These are phyloP conservation scores for Campoletis sonorensis DNA, from an alignment of 1,140 invertebrate species.

Conservation along the genomic window DNA sequence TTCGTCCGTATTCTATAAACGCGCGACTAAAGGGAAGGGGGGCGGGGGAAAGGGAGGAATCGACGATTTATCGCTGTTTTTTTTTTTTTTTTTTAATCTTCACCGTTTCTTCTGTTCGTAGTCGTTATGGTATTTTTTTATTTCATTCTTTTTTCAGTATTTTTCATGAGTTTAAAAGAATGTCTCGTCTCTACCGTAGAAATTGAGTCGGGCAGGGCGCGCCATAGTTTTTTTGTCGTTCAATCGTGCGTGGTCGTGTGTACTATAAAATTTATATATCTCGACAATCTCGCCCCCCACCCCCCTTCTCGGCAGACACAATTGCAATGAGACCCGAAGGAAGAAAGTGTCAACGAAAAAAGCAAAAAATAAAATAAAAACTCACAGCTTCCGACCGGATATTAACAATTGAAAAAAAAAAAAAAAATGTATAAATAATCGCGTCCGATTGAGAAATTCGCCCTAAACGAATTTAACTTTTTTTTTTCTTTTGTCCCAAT, in stretches of 20 bases:
- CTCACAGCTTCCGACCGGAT: conserved; percentile 27
- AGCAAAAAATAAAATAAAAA: conserved; percentile 19
- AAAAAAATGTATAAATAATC: conserved; percentile 15
- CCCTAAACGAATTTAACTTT: not conserved
- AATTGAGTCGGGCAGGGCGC: conserved; percentile 52
- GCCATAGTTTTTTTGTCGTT: conserved; percentile 7
- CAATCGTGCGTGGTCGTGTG: not conserved
- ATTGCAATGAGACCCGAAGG: conserved; percentile 50
- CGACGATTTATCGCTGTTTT: not conserved
- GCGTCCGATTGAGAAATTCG: not conserved
- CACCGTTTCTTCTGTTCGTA: not conserved
- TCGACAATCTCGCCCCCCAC: conserved; percentile 25
- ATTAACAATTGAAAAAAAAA: conserved; percentile 31
- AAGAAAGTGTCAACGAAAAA: conserved; percentile 40
- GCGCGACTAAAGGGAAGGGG: not conserved
- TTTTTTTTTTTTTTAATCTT: not conserved
- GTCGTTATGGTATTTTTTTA: not conserved
- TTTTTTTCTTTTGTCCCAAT: not conserved
- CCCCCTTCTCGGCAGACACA: conserved; percentile 23
- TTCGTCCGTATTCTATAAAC: not conserved
- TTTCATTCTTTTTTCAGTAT: not conserved
- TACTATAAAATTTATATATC: conserved; percentile 48
- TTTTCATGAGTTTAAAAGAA: conserved; percentile 49
- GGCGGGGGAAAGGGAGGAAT: too few relatives aligned
- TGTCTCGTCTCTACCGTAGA: conserved; percentile 57